These are phyloP conservation scores for Drosophila funebris DNA, from an alignment of 1,140 invertebrate genomes.

Conservation along the genomic window DNA sequence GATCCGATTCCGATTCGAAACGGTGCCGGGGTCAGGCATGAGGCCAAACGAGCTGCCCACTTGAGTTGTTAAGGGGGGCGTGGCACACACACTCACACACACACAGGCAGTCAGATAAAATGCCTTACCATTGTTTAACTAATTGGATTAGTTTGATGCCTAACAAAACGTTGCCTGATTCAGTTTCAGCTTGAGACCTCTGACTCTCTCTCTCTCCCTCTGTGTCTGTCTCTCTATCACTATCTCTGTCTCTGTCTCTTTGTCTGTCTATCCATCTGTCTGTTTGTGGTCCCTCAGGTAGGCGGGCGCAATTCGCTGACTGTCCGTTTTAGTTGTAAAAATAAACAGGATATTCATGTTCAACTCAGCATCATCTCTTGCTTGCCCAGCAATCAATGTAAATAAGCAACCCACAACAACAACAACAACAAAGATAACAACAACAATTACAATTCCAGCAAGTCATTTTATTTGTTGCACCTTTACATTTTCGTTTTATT, in stretches of 20 bases:
- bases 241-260: neutral
- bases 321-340: conserved; percentile 40
- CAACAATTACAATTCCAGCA: conserved; percentile 49
- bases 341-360: conserved; percentile 47
- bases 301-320: conserved; percentile 16
- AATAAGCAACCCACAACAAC: conserved; percentile 41
- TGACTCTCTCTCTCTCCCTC: neutral
- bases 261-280: neutral
- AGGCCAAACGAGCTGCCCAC: conserved; percentile 24
- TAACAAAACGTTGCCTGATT: conserved; percentile 30
- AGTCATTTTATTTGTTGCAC: conserved; percentile 57
- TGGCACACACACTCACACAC: conserved; percentile 13
- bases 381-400: conserved; percentile 52
- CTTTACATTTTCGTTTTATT: conserved; percentile 54
- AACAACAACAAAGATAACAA: conserved; percentile 27
- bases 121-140: conserved; percentile 58
- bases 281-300: conserved; percentile 9
- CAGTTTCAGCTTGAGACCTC: neutral
- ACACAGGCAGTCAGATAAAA: neutral
- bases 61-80: conserved; percentile 36
- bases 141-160: conserved; percentile 74
- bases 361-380: conserved; percentile 20
- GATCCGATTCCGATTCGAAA: conserved; percentile 13
- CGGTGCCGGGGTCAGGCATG: conserved; percentile 1
- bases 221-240: neutral